Percentiles rank a stretch among this genome's conserved stretches.
phyloP scores from a whole-genome alignment of 2,113 vertebrate genomes.

The Epinephelus cyanopodus region DNA sequence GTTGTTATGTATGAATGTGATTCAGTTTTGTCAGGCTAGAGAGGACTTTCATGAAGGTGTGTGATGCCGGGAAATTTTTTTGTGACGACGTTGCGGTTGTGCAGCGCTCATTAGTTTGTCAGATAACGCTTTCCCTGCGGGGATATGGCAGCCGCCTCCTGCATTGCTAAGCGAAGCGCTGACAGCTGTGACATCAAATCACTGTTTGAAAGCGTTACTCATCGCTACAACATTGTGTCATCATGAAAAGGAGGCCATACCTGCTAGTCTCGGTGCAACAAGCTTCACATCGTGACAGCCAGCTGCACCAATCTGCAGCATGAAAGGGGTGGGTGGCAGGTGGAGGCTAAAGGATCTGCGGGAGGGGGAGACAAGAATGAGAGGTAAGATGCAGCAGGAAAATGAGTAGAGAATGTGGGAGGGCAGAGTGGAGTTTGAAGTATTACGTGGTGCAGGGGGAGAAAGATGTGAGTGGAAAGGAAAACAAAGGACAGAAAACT shows the following conservation, averaged over 20 bases:
- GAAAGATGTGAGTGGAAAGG: conserved; percentile 1
- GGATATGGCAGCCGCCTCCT: conserved; percentile 61
- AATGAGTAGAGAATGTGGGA: conserved; percentile 21
- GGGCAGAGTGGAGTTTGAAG: conserved; percentile 43
- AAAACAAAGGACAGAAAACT: background rate
- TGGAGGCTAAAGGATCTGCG: conserved; percentile 60
- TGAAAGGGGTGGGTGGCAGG: conserved; percentile 66
- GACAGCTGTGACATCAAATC: conserved; percentile 80
- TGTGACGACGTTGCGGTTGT: conserved; percentile 41
- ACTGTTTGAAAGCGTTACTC: conserved; percentile 74
- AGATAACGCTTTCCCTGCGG: conserved; percentile 66
- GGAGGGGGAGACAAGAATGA: conserved; percentile 12
- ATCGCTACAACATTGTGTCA: conserved; percentile 73
- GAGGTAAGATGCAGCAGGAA: conserved; percentile 23
- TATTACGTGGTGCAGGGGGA: conserved; percentile 19
- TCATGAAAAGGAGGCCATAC: conserved; percentile 71
- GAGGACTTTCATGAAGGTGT: conserved; percentile 48
- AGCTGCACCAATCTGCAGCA: conserved; percentile 62
- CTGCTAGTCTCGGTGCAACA: conserved; percentile 66
- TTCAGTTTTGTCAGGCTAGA: conserved; percentile 26
- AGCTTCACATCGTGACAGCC: conserved; percentile 70
- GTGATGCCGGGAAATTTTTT: conserved; percentile 41
- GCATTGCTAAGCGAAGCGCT: conserved; percentile 74
- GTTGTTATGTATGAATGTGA: conserved; percentile 20
- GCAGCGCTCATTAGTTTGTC: conserved; percentile 77